Conservation (phyloP, 2,797 vertebrate genomes). For the Carduelis carduelis region DNA sequence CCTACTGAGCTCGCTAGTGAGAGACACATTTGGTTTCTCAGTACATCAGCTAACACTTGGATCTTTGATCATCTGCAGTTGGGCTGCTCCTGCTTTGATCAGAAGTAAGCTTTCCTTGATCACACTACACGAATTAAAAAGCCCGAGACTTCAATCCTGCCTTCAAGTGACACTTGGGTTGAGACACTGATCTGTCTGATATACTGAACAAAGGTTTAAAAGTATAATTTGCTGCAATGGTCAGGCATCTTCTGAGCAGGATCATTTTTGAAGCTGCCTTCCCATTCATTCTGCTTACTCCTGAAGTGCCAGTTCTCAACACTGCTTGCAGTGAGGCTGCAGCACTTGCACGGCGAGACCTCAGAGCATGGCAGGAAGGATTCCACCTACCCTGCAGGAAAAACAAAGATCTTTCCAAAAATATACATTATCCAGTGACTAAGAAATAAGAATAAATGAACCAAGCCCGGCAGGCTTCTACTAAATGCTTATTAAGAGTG, state of each 20-base stretch:
- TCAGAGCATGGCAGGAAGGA: background rate
- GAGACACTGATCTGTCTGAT: background rate
- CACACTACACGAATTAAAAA: background rate
- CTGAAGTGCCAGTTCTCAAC: background rate
- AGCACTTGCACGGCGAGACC: background rate
- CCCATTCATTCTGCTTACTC: background rate
- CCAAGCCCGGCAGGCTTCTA: background rate
- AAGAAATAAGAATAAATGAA: constrained; percentile 22
- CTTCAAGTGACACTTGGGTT: background rate
- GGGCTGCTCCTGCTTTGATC: constrained; percentile 3
- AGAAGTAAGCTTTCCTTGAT: background rate
- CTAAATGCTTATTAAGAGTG: background rate
- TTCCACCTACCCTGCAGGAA: constrained; percentile 35
- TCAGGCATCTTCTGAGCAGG: background rate
- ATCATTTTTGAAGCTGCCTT: background rate
- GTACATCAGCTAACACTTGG: background rate
- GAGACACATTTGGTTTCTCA: background rate
- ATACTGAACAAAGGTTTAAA: background rate
- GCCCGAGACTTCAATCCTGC: background rate
- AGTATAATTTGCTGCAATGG: background rate
- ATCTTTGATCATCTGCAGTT: constrained; percentile 12
- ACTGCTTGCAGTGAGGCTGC: background rate
- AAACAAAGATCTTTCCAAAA: constrained; percentile 39
- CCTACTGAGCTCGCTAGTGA: background rate
- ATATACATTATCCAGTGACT: constrained; percentile 10